These are phyloP conservation scores for Paratrypauchen microcephalus DNA, from an alignment of 2,797 vertebrate species.

Conservation along the genomic window DNA sequence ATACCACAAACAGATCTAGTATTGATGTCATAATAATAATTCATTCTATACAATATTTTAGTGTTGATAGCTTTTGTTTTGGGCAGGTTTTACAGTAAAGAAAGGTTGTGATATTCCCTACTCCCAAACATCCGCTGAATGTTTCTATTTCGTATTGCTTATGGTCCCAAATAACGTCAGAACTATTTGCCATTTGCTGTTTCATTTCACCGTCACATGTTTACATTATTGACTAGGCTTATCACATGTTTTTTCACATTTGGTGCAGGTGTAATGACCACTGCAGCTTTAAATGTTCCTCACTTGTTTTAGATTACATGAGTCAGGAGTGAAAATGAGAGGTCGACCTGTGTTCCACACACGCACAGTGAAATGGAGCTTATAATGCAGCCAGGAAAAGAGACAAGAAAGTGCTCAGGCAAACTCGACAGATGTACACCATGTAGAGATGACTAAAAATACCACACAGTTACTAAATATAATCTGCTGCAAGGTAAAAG, in stretches of 20 bases:
- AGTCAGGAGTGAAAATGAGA: conserved; percentile 10
- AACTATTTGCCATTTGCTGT: neutral
- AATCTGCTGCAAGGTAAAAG: too few relatives aligned
- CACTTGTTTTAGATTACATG: conserved; percentile 15
- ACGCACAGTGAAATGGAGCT: neutral
- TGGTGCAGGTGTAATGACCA: neutral
- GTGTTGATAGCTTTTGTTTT: too few relatives aligned
- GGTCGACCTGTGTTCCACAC: neutral
- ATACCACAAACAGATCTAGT: too few relatives aligned
- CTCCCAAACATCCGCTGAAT: too few relatives aligned
- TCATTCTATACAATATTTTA: too few relatives aligned
- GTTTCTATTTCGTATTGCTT: too few relatives aligned
- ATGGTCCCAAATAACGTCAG: neutral
- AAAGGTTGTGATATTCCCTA: too few relatives aligned
- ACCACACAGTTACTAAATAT: neutral
- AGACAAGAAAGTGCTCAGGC: conserved; percentile 4
- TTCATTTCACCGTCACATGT: neutral
- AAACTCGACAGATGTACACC: neutral
- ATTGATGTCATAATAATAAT: too few relatives aligned
- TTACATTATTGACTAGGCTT: neutral
- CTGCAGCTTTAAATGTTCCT: conserved; percentile 8
- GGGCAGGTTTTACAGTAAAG: too few relatives aligned
- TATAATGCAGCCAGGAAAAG: neutral
- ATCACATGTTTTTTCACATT: neutral
- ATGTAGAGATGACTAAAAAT: conserved; percentile 1